A percentile compares a stretch with the other conserved stretches of the same genome.
These are phyloP conservation scores for Pandion haliaetus DNA, from an alignment of 2,113 vertebrate genomes.

Conservation along the genomic window DNA sequence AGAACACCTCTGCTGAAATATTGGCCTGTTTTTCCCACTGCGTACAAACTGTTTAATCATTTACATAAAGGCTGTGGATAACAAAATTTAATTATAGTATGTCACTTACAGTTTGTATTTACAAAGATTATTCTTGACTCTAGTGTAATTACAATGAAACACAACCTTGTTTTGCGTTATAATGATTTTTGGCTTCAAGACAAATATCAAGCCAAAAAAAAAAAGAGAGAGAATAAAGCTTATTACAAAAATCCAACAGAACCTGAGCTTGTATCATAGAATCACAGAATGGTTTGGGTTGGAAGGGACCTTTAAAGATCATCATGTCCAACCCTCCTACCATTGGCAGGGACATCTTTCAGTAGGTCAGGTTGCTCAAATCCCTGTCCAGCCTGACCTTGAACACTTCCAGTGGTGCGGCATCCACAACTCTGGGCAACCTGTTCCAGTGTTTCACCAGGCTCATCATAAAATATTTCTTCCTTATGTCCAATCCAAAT, in stretches of 20 bases:
- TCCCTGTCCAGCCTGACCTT: neutral
- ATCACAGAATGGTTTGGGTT: neutral
- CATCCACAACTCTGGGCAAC: neutral
- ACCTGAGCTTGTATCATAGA: neutral
- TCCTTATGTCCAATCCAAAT: neutral
- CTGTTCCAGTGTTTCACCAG: neutral
- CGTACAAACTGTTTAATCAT: neutral
- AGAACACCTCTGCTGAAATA: neutral
- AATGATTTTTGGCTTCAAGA: neutral
- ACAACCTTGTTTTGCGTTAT: neutral
- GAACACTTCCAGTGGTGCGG: neutral
- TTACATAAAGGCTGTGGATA: neutral
- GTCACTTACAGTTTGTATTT: neutral
- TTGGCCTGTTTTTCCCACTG: neutral
- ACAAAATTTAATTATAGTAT: neutral
- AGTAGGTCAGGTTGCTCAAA: neutral
- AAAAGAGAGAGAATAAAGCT: neutral
- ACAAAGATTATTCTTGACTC: neutral
- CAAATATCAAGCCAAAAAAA: neutral
- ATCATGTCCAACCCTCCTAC: fast-evolving
- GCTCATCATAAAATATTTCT: neutral
- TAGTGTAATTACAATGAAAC: neutral
- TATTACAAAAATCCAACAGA: neutral
- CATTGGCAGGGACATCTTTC: neutral
- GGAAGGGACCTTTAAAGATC: neutral